Evolutionary conservation across 2,888 invertebrate genomes (phyloP).

Genomic region (Proisotoma minuta): DNA sequence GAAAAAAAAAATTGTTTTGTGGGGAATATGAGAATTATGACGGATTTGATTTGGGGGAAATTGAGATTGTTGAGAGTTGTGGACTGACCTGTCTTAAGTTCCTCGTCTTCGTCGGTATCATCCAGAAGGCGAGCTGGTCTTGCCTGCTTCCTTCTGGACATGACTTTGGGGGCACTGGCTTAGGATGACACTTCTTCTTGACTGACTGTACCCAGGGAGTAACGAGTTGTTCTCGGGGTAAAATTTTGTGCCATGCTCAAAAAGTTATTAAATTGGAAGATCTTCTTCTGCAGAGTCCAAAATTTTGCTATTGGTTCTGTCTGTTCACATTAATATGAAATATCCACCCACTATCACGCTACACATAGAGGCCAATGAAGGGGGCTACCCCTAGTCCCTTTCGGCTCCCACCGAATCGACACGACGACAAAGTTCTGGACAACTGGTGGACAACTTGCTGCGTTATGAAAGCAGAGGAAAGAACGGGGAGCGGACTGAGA

Average conservation of each 20-base stretch:
- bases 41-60: no score
- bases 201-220: background rate
- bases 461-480: background rate
- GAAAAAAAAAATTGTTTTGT: no score
- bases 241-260: slow-evolving; percentile 13
- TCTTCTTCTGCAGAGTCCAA: slow-evolving; percentile 3
- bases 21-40: no score
- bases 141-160: slow-evolving; percentile 45
- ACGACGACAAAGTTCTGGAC: background rate
- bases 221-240: background rate
- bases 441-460: background rate
- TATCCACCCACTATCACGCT: slow-evolving; percentile 10
- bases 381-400: slow-evolving; percentile 2
- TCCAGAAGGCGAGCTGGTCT: slow-evolving; percentile 41
- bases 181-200: background rate
- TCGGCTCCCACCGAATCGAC: background rate
- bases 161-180: slow-evolving; percentile 8
- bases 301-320: slow-evolving; percentile 9
- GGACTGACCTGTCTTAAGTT: slow-evolving; percentile 1
- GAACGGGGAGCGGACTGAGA: background rate
- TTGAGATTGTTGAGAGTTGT: no score
- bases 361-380: slow-evolving; percentile 1
- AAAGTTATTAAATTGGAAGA: slow-evolving; percentile 9
- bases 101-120: slow-evolving; percentile 30
- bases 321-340: slow-evolving; percentile 12